phyloP scores from a whole-genome alignment of 2,888 invertebrate genomes.

The Steinernema scapterisci region DNA sequence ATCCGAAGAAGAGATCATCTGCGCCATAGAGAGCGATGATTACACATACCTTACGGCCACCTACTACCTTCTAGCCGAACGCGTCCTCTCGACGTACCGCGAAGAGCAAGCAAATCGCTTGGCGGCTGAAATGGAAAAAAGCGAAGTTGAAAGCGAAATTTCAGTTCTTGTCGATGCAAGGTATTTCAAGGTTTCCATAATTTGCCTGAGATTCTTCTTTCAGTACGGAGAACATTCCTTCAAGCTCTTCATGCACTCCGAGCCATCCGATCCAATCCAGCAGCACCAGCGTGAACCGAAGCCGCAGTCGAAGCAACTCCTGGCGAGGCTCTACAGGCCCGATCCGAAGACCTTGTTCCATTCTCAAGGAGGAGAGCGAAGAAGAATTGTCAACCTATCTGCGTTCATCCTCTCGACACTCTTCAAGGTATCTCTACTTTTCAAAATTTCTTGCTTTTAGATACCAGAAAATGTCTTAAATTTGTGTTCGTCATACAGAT shows the following conservation, averaged over 20 bases:
- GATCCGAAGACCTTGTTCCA: constrained; percentile 77
- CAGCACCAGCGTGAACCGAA: constrained; percentile 34
- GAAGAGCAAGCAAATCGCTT: constrained; percentile 68
- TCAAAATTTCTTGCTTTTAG: neutral
- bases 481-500: neutral
- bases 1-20: constrained; percentile 87
- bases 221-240: neutral
- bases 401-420: constrained; percentile 64
- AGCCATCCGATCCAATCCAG: neutral
- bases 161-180: neutral
- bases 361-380: constrained; percentile 89
- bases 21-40: constrained; percentile 88
- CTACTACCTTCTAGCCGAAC: constrained; percentile 91
- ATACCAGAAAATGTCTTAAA: neutral
- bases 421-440: constrained; percentile 55
- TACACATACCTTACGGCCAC: constrained; percentile 98
- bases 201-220: too few species aligned
- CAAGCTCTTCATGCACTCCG: neutral
- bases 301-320: constrained; percentile 60
- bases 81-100: constrained; percentile 78
- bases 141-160: neutral
- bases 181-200: too few species aligned
- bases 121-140: neutral
- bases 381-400: constrained; percentile 73
- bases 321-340: constrained; percentile 51